These are phyloP conservation scores for Notolepis coatsorum DNA, from an alignment of 2,797 vertebrate genomes.

Conservation along the genomic window DNA sequence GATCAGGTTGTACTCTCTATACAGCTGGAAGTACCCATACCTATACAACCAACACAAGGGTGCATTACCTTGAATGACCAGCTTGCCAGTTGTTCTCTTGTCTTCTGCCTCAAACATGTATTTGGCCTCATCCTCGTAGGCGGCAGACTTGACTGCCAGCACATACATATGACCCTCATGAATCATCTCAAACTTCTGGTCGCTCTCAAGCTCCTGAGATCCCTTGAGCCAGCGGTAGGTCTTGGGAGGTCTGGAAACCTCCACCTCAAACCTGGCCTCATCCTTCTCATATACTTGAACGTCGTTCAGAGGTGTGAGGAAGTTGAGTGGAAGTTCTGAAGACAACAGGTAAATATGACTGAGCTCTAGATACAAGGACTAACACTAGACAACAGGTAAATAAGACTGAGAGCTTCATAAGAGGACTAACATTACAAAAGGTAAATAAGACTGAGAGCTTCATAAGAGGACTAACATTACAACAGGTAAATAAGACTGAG, in stretches of 20 bases:
- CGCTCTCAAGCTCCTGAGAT: slow-evolving; percentile 86
- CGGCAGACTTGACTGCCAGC: slow-evolving; percentile 87
- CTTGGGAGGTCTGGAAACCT: slow-evolving; percentile 91
- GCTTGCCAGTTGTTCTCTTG: slow-evolving; percentile 89
- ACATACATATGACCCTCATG: slow-evolving; percentile 87
- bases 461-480: too few relatives aligned
- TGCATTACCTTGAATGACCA: slow-evolving; percentile 90
- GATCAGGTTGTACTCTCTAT: too few relatives aligned
- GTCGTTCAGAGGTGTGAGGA: slow-evolving; percentile 90
- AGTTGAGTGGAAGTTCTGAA: slow-evolving; percentile 96
- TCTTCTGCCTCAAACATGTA: slow-evolving; percentile 98
- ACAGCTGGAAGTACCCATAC: too few relatives aligned
- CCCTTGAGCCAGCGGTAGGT: slow-evolving; percentile 95
- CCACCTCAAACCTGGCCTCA: slow-evolving; percentile 93
- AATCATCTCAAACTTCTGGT: slow-evolving; percentile 87
- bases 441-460: too few relatives aligned
- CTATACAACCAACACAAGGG: too few relatives aligned
- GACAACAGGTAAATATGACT: too few relatives aligned
- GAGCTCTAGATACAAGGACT: too few relatives aligned
- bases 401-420: too few relatives aligned
- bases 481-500: too few relatives aligned
- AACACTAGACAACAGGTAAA: too few relatives aligned
- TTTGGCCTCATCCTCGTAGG: slow-evolving; percentile 96
- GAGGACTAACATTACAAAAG: too few relatives aligned
- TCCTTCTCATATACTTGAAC: slow-evolving; percentile 98